A percentile compares a stretch with the other conserved stretches of the same genome.
phyloP scores from a whole-genome alignment of 1,140 invertebrate genomes.

The Tetraneura akinire region DNA sequence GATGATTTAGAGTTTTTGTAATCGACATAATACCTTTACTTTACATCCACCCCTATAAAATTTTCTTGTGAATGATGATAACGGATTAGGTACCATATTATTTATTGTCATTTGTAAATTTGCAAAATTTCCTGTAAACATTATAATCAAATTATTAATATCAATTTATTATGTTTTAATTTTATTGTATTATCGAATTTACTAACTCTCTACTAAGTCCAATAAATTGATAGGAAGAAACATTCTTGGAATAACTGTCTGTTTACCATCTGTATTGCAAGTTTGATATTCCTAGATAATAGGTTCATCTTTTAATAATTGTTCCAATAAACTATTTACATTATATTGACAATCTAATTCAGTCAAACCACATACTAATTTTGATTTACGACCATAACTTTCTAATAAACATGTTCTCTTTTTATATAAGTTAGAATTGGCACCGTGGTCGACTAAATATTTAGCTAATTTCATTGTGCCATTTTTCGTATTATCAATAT shows the following conservation, averaged over 20 bases:
- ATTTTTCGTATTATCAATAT: not conserved
- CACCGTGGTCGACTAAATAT: not conserved
- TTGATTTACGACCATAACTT: not conserved
- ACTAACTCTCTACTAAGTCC: not conserved
- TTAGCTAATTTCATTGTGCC: not conserved
- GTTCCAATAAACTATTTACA: not conserved
- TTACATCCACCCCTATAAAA: too few species aligned
- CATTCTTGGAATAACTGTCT: not conserved
- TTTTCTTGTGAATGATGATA: not conserved
- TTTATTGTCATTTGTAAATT: not conserved
- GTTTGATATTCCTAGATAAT: not conserved
- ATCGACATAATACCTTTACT: too few species aligned
- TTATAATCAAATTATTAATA: not conserved
- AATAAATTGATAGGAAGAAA: not conserved
- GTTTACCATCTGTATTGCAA: not conserved
- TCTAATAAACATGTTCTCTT: not conserved
- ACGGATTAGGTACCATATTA: not conserved
- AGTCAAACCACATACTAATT: not conserved
- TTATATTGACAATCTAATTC: constrained; percentile 7
- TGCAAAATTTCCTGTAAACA: not conserved
- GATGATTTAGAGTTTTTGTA: too few species aligned
- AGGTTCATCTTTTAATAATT: not conserved
- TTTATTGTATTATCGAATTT: not conserved
- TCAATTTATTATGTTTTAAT: not conserved
- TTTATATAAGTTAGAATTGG: not conserved